These are phyloP conservation scores for Arrhamphus sclerolepis DNA, from an alignment of 2,797 vertebrate species.

Conservation along the genomic window DNA sequence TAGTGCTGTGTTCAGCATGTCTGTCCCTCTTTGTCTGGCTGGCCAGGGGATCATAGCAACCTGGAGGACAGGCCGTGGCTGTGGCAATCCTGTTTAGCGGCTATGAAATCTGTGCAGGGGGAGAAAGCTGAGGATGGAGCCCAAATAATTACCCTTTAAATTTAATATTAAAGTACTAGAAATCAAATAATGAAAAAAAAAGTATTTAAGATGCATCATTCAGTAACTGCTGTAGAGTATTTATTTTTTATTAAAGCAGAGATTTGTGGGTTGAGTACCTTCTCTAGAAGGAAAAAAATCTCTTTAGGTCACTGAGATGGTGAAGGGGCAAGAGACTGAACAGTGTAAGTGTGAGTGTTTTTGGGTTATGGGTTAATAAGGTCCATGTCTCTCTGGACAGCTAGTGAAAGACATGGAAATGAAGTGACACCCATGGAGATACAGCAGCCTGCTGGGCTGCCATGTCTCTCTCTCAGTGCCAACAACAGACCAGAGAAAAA, in stretches of 20 bases:
- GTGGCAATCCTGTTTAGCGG: slow-evolving; percentile 78
- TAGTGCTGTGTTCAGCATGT: slow-evolving; percentile 76
- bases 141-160: neutral
- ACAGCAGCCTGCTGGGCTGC: slow-evolving; percentile 72
- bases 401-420: slow-evolving; percentile 74
- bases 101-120: slow-evolving; percentile 63
- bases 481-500: slow-evolving; percentile 56
- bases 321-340: slow-evolving; percentile 27
- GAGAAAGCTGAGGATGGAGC: slow-evolving; percentile 10
- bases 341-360: slow-evolving; percentile 55
- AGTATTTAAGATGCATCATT: neutral
- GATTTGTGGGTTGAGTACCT: neutral
- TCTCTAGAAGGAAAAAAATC: neutral
- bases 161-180: too few species aligned
- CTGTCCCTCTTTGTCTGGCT: slow-evolving; percentile 79
- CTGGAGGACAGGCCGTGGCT: slow-evolving; percentile 70
- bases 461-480: slow-evolving; percentile 71
- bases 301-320: slow-evolving; percentile 18
- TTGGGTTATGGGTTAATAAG: slow-evolving; percentile 71
- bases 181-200: slow-evolving; percentile 1
- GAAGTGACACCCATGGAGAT: slow-evolving; percentile 76
- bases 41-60: slow-evolving; percentile 78
- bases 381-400: slow-evolving; percentile 61
- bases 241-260: neutral
- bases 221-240: neutral